Evolutionary conservation across 2,113 vertebrate genomes (phyloP).

Genomic region (Leucosticte australis): DNA sequence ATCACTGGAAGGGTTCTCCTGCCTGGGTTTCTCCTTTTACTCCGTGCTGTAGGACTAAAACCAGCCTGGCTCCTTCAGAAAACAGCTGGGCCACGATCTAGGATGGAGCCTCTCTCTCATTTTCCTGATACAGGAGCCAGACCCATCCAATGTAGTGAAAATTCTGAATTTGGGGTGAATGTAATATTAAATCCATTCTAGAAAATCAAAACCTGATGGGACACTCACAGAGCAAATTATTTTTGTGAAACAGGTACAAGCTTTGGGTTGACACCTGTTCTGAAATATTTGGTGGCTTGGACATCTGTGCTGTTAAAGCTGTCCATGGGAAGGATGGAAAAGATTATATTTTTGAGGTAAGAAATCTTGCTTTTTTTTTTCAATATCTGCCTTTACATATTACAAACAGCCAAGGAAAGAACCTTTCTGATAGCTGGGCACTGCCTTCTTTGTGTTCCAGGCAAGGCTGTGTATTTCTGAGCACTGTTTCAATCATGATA

Average conservation of each 20-base stretch:
- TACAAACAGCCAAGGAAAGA: background rate
- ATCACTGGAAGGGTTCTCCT: background rate
- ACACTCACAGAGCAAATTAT: background rate
- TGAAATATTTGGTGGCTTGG: slow-evolving; percentile 93
- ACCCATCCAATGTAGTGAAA: background rate
- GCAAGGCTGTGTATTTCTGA: background rate
- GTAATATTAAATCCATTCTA: background rate
- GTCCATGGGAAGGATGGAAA: slow-evolving; percentile 97
- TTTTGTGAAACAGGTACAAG: slow-evolving; percentile 84
- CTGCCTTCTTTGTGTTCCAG: background rate
- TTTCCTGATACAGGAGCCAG: background rate
- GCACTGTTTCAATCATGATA: background rate
- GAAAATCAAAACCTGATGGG: background rate
- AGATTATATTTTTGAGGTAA: slow-evolving; percentile 98
- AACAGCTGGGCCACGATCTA: fast-evolving
- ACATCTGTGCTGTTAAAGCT: slow-evolving; percentile 97
- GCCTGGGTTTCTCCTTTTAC: background rate
- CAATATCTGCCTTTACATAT: background rate
- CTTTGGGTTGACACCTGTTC: slow-evolving; percentile 95
- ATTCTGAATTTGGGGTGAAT: background rate
- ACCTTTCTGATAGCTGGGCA: background rate
- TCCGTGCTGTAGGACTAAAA: background rate
- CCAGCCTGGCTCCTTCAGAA: background rate
- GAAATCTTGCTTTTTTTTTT: background rate
- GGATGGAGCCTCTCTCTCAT: background rate